Evolutionary conservation across 2,888 invertebrate species (phyloP), one percentile per base, ranked within the genome.

Genomic region (Harpalus rubripes): DNA sequence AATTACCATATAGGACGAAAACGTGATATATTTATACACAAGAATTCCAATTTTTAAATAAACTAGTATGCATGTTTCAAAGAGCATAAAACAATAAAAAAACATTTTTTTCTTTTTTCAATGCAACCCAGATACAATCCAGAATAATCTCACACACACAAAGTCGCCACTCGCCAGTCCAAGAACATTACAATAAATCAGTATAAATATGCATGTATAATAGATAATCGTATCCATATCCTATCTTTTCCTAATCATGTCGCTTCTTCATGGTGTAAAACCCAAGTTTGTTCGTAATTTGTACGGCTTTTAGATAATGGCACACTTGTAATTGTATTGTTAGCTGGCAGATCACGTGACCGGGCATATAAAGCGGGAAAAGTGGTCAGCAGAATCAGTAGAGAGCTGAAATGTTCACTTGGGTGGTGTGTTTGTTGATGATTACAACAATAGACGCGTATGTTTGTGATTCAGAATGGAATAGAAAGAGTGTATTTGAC

Each of bases 71-170:
- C 10, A 5, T 52, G 44, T 52, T 12, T 52, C 44, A 52, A 52
- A 52, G 44, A 12, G 44, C 44, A 52, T 12, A 12, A 52, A 52
- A 12, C 44, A 52, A 8, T 52, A 52, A 52, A 52, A 52, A 52
- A 12, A 1, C 2, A 52, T 52, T 52, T 52, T 52, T 52, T 52
- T 52, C 44, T 52, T 12, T 12, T 52, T 16, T 74, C 72, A 74
- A 44, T 74, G 44, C 44, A 74, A 74, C 72, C 72, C 41, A 74
- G 41, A 44, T 74, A 52, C 8, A 74, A 74, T 74, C 72, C 72
- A 44, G 72, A 74, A 44, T 74, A 74, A 74, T 74, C 72, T 74
- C 10, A 74, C 72, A 1, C 8, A 16, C 15, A 44, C 7, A 52
- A 74, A n/a, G n/a, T n/a, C 72, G 72, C 52, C 68, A 41, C 52